These are phyloP conservation scores for Drosophila pseudoobscura DNA, from an alignment of 1,140 invertebrate species.

Conservation along the genomic window DNA sequence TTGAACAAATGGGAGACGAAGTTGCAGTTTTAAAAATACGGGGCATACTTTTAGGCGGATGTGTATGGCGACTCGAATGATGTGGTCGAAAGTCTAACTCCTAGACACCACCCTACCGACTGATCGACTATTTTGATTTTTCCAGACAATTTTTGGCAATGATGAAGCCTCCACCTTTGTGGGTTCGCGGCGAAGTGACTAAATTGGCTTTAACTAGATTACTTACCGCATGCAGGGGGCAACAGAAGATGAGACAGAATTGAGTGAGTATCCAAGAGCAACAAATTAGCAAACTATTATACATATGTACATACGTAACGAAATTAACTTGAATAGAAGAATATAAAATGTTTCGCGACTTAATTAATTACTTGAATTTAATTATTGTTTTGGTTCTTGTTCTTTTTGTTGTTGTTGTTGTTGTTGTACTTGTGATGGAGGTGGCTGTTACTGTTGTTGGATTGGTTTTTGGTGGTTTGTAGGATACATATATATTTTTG, in stretches of 20 bases:
- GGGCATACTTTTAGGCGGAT: too few species aligned
- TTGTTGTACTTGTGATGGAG: conserved; percentile 46
- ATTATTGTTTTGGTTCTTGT: conserved; percentile 46
- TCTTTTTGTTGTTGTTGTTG: conserved; percentile 34
- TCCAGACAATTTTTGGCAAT: too few species aligned
- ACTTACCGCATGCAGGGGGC: conserved; percentile 73
- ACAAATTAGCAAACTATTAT: conserved; percentile 42
- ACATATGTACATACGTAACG: conserved; percentile 8
- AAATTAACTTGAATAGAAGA: conserved; percentile 29
- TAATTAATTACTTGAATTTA: conserved; percentile 29
- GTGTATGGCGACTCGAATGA: too few species aligned
- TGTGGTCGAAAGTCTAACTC: too few species aligned
- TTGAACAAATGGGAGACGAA: too few species aligned
- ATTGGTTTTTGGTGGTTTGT: conserved; percentile 44
- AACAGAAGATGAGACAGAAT: conserved; percentile 30
- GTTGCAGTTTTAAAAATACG: too few species aligned
- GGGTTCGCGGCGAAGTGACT: conserved; percentile 15
- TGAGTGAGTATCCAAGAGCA: conserved; percentile 24
- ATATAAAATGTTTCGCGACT: conserved; percentile 19
- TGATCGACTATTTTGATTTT: too few species aligned
- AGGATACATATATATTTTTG: conserved; percentile 21
- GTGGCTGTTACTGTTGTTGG: conserved; percentile 45
- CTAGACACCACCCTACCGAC: too few species aligned
- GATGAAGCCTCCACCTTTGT: neutral
- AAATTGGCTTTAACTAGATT: conserved; percentile 31